Percentiles rank a stretch among this genome's conserved stretches.
These are phyloP conservation scores for Chrysotoxum bicinctum DNA, from an alignment of 2,888 invertebrate genomes.

Conservation along the genomic window DNA sequence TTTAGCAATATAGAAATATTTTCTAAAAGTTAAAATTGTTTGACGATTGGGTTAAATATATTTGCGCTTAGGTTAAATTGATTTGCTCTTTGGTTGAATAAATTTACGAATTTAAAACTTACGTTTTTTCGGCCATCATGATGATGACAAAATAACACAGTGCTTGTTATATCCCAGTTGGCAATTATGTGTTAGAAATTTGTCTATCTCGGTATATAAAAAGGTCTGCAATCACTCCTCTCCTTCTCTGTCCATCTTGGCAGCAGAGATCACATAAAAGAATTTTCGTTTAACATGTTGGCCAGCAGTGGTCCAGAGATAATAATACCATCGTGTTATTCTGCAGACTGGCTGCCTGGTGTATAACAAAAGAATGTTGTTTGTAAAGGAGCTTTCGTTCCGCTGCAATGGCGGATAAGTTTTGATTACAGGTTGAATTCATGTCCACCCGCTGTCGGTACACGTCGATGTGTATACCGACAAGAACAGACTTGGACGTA, in stretches of 20 bases:
- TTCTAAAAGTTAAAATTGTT: too few relatives aligned
- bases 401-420: slow-evolving; percentile 35
- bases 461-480: neutral
- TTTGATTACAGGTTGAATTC: slow-evolving; percentile 48
- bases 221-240: neutral
- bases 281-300: slow-evolving; percentile 48
- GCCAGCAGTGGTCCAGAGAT: slow-evolving; percentile 43
- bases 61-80: too few relatives aligned
- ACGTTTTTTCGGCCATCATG: too few relatives aligned
- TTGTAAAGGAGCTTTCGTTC: slow-evolving; percentile 26
- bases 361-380: slow-evolving; percentile 40
- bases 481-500: slow-evolving; percentile 28
- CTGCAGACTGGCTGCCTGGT: neutral
- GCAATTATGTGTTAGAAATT: neutral
- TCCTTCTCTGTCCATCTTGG: neutral
- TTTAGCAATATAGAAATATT: too few relatives aligned
- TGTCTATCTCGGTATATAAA: neutral
- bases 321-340: slow-evolving; percentile 38
- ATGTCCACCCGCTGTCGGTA: neutral
- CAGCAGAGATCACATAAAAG: slow-evolving; percentile 9
- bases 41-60: too few relatives aligned
- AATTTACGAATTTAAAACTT: too few relatives aligned
- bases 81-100: too few relatives aligned
- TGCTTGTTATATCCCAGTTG: neutral
- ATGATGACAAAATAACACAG: too few relatives aligned